phyloP scores from a whole-genome alignment of 2,113 vertebrate genomes.

The Cricetomys ansorgei region DNA sequence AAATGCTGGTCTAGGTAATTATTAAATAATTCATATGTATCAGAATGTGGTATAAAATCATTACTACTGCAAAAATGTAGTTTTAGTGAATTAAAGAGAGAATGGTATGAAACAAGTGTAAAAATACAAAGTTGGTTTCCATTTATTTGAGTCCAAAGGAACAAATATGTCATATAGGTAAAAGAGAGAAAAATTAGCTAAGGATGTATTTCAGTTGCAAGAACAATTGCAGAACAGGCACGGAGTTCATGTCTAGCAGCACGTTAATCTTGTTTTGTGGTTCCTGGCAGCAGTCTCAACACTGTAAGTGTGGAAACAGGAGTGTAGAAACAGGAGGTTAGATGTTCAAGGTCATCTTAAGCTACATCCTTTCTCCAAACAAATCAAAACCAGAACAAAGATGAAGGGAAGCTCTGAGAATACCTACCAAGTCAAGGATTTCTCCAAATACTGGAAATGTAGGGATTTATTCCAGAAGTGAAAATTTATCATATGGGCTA shows the following conservation, averaged over 20 bases:
- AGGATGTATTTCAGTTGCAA: background rate
- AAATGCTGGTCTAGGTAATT: background rate
- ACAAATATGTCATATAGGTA: background rate
- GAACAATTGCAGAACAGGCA: background rate
- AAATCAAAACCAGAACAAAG: background rate
- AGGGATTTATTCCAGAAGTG: background rate
- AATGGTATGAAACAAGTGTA: background rate
- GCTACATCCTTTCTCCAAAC: background rate
- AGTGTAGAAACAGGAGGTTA: background rate
- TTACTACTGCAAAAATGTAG: background rate
- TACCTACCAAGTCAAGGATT: background rate
- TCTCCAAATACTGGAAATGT: too few relatives aligned
- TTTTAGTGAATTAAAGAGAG: background rate
- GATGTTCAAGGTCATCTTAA: background rate
- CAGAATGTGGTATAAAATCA: background rate
- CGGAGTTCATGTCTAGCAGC: background rate
- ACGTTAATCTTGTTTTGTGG: background rate
- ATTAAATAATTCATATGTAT: background rate
- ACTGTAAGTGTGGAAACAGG: background rate
- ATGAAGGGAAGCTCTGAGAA: background rate
- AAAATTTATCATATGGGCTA: too few relatives aligned
- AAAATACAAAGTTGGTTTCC: background rate
- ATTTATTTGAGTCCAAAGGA: background rate
- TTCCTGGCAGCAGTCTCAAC: background rate
- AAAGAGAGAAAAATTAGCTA: background rate